phyloP scores from a whole-genome alignment of 2,113 vertebrate species.

The Ramphastos sulfuratus region DNA sequence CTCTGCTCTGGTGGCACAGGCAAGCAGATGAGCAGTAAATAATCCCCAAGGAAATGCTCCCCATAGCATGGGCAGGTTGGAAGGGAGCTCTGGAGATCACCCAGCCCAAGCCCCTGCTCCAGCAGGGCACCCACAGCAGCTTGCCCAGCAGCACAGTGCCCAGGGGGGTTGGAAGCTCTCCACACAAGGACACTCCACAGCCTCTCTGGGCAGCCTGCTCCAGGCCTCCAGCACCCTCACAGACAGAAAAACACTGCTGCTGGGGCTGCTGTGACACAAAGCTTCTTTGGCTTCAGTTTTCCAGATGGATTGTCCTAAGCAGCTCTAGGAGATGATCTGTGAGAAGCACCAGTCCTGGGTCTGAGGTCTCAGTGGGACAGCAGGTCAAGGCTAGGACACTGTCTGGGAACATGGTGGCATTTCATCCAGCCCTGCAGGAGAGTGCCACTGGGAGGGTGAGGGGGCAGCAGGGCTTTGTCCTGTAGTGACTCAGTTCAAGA shows the following conservation, averaged over 20 bases:
- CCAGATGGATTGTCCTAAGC: not conserved
- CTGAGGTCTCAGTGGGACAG: fast-evolving
- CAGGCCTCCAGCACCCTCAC: no score
- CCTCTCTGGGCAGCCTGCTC: no score
- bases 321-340: not conserved
- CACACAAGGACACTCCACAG: no score
- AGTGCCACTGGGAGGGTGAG: not conserved
- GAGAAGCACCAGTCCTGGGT: not conserved
- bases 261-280: not conserved
- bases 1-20: not conserved
- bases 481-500: no score
- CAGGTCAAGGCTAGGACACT: not conserved
- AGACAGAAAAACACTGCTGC: not conserved
- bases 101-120: no score
- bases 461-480: no score
- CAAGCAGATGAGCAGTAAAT: not conserved
- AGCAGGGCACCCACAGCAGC: no score
- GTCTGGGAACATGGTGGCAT: not conserved
- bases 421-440: not conserved
- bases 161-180: no score
- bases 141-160: no score
- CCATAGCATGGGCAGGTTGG: no score
- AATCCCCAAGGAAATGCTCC: not conserved
- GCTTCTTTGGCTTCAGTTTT: fast-evolving
- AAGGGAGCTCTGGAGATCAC: no score